Evolutionary conservation across 1,140 invertebrate species (phyloP).

Genomic region (Musca vetustissima): DNA sequence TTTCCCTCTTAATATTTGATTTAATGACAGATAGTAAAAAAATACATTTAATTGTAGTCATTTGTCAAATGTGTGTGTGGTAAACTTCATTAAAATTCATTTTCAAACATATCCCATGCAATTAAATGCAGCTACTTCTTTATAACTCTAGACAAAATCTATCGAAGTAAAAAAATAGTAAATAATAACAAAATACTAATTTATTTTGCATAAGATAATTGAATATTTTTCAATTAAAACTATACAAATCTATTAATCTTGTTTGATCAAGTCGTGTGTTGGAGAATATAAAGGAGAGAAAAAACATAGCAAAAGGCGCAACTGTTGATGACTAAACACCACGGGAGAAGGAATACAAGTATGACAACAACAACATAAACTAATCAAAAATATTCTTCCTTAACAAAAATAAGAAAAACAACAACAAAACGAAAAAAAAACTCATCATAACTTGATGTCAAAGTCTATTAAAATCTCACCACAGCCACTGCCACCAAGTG

Average conservation of each 20-base stretch:
- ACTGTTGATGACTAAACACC: background rate
- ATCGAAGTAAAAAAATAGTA: too few relatives aligned
- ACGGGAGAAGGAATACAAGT: background rate
- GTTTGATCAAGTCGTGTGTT: background rate
- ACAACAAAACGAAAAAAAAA: too few relatives aligned
- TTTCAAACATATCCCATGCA: too few relatives aligned
- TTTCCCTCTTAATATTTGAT: too few relatives aligned
- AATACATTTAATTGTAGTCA: too few relatives aligned
- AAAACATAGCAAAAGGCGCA: background rate
- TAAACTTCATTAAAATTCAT: too few relatives aligned
- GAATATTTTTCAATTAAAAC: constrained; percentile 19
- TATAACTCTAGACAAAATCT: background rate
- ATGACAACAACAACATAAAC: too few relatives aligned
- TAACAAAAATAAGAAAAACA: background rate
- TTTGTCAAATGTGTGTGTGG: too few relatives aligned
- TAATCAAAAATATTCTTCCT: constrained; percentile 2
- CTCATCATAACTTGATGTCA: constrained; percentile 17
- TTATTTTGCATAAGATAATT: constrained; percentile 17
- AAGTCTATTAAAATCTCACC: constrained; percentile 10
- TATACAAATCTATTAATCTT: constrained; percentile 17
- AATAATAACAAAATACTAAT: too few relatives aligned
- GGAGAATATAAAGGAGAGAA: background rate
- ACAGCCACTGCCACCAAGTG: background rate
- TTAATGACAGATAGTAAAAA: too few relatives aligned
- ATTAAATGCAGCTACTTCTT: too few relatives aligned